These are phyloP conservation scores for Aldrovandia affinis DNA, from an alignment of 2,797 vertebrate species.

Conservation along the genomic window DNA sequence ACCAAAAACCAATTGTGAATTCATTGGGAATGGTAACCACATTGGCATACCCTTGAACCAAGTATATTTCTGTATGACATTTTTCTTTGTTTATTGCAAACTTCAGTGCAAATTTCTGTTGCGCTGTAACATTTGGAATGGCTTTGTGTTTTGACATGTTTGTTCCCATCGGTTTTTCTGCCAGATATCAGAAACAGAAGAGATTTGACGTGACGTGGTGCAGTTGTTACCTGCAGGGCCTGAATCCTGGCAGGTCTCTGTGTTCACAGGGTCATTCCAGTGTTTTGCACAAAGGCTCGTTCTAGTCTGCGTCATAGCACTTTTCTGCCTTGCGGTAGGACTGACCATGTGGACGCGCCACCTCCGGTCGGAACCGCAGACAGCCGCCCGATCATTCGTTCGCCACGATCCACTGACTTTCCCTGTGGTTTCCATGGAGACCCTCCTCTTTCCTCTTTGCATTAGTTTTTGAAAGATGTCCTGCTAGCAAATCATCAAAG, in stretches of 20 bases:
- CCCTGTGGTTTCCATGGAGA: constrained; percentile 43
- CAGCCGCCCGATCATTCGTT: neutral
- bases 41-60: neutral
- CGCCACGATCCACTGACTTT: neutral
- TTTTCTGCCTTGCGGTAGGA: neutral
- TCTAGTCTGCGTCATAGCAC: neutral
- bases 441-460: constrained; percentile 3
- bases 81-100: neutral
- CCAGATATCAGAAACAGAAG: neutral
- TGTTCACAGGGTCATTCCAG: neutral
- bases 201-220: neutral
- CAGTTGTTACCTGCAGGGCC: neutral
- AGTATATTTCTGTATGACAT: neutral
- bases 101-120: neutral
- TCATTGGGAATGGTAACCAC: neutral
- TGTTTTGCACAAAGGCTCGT: neutral
- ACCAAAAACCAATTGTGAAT: neutral
- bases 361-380: neutral
- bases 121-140: neutral
- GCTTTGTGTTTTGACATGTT: neutral
- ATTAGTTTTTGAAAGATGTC: constrained; percentile 21
- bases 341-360: neutral
- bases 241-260: neutral
- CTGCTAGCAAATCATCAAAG: constrained; percentile 7
- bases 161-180: neutral